A percentile compares a stretch with the other conserved stretches of the same genome.
phyloP scores from a whole-genome alignment of 1,140 invertebrate genomes.

The Camponotus floridanus region DNA sequence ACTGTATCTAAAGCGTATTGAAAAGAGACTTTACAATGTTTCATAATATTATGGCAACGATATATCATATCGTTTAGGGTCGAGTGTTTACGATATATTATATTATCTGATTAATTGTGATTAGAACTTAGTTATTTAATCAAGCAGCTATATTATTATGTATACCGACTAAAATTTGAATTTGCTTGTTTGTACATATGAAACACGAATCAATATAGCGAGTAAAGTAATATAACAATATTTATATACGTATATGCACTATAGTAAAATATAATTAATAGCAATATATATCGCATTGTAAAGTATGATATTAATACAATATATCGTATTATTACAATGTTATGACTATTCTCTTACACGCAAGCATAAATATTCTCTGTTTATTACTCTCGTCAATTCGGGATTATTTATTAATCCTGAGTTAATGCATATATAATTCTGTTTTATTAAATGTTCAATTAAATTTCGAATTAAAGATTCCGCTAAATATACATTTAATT shows the following conservation, averaged over 20 bases:
- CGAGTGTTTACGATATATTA: neutral
- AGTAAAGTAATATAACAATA: slow-evolving; percentile 20
- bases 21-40: neutral
- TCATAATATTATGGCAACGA: neutral
- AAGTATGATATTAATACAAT: slow-evolving; percentile 45
- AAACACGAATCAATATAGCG: neutral
- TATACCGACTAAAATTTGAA: slow-evolving; percentile 34
- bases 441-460: neutral
- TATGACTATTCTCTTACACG: slow-evolving; percentile 22
- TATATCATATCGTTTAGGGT: too few relatives aligned
- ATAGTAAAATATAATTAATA: slow-evolving; percentile 45
- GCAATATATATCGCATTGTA: slow-evolving; percentile 25
- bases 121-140: slow-evolving; percentile 19
- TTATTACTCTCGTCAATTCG: slow-evolving; percentile 20
- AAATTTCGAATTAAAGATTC: slow-evolving; percentile 37
- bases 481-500: slow-evolving; percentile 20
- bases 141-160: neutral
- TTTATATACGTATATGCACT: slow-evolving; percentile 15
- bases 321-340: slow-evolving; percentile 29
- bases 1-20: neutral
- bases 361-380: slow-evolving; percentile 7
- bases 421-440: slow-evolving; percentile 29
- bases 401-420: slow-evolving; percentile 42
- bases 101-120: slow-evolving; percentile 19
- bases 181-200: slow-evolving; percentile 8